Evolutionary conservation across 2,888 invertebrate species (phyloP).

Genomic region (Leptarthrus brevirostris): DNA sequence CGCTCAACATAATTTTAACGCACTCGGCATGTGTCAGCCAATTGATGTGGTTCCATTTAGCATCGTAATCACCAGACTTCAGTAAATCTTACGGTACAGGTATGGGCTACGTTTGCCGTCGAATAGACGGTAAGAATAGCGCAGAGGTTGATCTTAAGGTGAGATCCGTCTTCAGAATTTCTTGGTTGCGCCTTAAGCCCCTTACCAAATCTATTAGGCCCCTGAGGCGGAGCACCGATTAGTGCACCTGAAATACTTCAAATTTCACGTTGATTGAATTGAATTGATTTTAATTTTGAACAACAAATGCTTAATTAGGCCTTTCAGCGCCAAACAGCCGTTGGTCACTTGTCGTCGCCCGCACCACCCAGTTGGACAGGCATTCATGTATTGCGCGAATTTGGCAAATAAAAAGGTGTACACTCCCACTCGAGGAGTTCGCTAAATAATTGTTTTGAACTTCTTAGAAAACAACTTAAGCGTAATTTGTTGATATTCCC

Average conservation of each 20-base stretch:
- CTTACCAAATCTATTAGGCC: background rate
- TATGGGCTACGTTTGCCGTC: too few species aligned
- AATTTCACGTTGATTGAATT: constrained; percentile 10
- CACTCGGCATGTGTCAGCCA: background rate
- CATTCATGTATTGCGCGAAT: background rate
- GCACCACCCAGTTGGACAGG: background rate
- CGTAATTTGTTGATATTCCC: constrained; percentile 23
- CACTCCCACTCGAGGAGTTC: constrained; percentile 16
- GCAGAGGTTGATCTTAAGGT: background rate
- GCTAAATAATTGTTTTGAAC: background rate
- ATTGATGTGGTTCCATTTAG: background rate
- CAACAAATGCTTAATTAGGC: constrained; percentile 25
- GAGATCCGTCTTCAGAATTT: background rate
- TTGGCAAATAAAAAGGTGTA: background rate
- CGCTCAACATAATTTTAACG: background rate
- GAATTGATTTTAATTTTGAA: background rate
- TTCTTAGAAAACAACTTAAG: constrained; percentile 28
- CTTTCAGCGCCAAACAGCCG: constrained; percentile 14
- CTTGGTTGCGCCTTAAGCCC: background rate
- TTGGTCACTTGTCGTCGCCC: background rate
- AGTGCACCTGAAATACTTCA: constrained; percentile 12
- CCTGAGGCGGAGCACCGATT: constrained; percentile 7
- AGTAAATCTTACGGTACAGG: background rate
- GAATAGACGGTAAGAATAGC: too few species aligned
- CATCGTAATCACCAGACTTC: background rate